Conservation (phyloP, 1,140 invertebrate species). For the Rhyacophila brunnea region DNA sequence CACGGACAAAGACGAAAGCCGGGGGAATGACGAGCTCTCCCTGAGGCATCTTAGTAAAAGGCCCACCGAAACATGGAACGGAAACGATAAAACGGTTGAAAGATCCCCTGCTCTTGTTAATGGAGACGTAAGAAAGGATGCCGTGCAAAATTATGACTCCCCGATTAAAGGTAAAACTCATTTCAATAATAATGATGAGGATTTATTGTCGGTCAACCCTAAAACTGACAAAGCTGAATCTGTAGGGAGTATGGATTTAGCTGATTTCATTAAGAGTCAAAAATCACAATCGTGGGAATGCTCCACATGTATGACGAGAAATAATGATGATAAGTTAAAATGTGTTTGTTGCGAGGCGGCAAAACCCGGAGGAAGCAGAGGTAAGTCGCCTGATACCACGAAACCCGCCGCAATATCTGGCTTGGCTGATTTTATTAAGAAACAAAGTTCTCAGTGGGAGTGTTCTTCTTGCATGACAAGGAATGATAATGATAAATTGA, state of each 20-base stretch:
- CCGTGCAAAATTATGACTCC: no score
- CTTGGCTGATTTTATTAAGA: slow-evolving; percentile 38
- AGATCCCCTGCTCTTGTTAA: slow-evolving; percentile 4
- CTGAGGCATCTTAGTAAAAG: background rate
- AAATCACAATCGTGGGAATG: slow-evolving; percentile 63
- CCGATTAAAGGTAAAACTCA: no score
- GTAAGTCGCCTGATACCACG: no score
- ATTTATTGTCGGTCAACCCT: no score
- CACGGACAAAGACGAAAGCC: background rate
- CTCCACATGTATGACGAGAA: slow-evolving; percentile 62
- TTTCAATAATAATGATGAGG: no score
- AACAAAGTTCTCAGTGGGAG: slow-evolving; percentile 59
- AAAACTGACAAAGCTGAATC: no score
- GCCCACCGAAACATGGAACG: slow-evolving; percentile 9
- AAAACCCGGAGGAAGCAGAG: slow-evolving; percentile 45
- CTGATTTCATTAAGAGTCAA: slow-evolving; percentile 30
- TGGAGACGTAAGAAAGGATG: slow-evolving; percentile 3
- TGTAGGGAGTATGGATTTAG: slow-evolving; percentile 5
- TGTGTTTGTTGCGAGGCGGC: slow-evolving; percentile 64
- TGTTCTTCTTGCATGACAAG: slow-evolving; percentile 66
- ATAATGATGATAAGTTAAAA: slow-evolving; percentile 56
- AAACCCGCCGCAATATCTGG: background rate
- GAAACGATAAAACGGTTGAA: slow-evolving; percentile 5
- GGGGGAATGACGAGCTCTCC: slow-evolving; percentile 4
- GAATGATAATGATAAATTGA: slow-evolving; percentile 56